A percentile compares a stretch with the other conserved stretches of the same genome.
Evolutionary conservation across 2,113 vertebrate genomes (phyloP).

Genomic region (Hoplias malabaricus): DNA sequence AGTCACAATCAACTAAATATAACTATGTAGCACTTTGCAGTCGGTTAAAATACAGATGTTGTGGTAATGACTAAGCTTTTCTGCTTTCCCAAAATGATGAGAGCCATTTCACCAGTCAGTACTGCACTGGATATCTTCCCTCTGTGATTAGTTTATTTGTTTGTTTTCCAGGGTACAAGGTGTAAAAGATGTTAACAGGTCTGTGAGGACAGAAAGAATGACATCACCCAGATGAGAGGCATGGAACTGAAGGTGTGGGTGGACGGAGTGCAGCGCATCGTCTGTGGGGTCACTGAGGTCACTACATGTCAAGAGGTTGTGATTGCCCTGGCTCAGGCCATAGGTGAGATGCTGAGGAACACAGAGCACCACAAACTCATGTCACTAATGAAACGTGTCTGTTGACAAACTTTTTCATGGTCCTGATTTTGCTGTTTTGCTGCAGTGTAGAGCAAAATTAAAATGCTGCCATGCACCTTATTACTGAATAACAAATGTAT

Average conservation of each 20-base stretch:
- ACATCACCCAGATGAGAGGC: slow-evolving; percentile 70
- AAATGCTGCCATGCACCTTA: too few relatives aligned
- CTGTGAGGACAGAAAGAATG: slow-evolving; percentile 62
- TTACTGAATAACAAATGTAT: too few relatives aligned
- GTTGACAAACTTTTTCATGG: not conserved
- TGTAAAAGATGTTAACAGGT: slow-evolving; percentile 46
- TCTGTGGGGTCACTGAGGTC: slow-evolving; percentile 94
- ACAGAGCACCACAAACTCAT: too few relatives aligned
- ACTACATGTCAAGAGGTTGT: slow-evolving; percentile 98
- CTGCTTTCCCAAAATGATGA: too few relatives aligned
- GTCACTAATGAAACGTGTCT: not conserved
- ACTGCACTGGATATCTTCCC: too few relatives aligned
- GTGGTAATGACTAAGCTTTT: too few relatives aligned
- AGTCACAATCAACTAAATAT: too few relatives aligned
- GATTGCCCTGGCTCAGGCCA: slow-evolving; percentile 96
- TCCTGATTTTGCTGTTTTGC: too few relatives aligned
- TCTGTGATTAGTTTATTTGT: not conserved
- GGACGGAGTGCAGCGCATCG: slow-evolving; percentile 94
- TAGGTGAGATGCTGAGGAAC: slow-evolving; percentile 82
- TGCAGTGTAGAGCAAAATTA: not conserved
- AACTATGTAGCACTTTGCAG: too few relatives aligned
- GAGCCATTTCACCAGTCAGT: too few relatives aligned
- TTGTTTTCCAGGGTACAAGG: slow-evolving; percentile 41
- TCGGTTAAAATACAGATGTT: too few relatives aligned
- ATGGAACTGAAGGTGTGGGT: slow-evolving; percentile 99